phyloP scores from a whole-genome alignment of 2,113 vertebrate species.

The Hucho hucho region DNA sequence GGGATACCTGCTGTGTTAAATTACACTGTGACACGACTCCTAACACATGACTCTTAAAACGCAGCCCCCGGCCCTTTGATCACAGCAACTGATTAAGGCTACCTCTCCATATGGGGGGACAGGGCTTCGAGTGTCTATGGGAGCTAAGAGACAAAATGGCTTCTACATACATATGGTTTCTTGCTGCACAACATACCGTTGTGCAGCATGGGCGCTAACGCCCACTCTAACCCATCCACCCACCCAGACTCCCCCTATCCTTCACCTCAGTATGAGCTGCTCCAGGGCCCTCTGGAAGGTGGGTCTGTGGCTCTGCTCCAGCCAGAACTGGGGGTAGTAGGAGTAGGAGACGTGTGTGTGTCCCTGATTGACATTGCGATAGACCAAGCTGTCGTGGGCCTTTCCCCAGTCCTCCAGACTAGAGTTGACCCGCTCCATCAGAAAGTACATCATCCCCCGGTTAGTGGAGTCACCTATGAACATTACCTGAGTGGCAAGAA shows the following conservation, averaged over 20 bases:
- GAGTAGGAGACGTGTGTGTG: constrained; percentile 86
- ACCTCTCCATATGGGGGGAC: background rate
- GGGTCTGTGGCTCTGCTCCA: constrained; percentile 76
- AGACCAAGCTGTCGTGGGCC: constrained; percentile 82
- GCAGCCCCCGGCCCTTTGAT: background rate
- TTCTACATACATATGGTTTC: background rate
- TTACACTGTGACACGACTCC: constrained; percentile 4
- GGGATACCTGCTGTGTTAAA: constrained; percentile 4
- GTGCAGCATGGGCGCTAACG: no score
- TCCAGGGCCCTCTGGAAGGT: constrained; percentile 87
- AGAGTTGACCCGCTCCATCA: constrained; percentile 89
- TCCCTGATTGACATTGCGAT: constrained; percentile 83
- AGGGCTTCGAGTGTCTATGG: background rate
- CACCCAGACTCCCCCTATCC: background rate
- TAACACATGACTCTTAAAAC: background rate
- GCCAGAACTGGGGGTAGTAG: constrained; percentile 96
- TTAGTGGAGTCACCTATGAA: constrained; percentile 97
- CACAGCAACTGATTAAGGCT: background rate
- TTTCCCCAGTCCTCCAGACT: constrained; percentile 91
- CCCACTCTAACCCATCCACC: background rate
- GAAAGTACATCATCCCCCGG: constrained; percentile 96
- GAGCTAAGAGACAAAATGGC: background rate
- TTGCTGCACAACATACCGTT: no score
- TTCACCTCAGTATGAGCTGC: constrained; percentile 86
- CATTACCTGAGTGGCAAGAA: constrained; percentile 75